A percentile compares a stretch with the other conserved stretches of the same genome.
These are phyloP conservation scores for Nematolebias whitei DNA, from an alignment of 2,113 vertebrate species.

Conservation along the genomic window DNA sequence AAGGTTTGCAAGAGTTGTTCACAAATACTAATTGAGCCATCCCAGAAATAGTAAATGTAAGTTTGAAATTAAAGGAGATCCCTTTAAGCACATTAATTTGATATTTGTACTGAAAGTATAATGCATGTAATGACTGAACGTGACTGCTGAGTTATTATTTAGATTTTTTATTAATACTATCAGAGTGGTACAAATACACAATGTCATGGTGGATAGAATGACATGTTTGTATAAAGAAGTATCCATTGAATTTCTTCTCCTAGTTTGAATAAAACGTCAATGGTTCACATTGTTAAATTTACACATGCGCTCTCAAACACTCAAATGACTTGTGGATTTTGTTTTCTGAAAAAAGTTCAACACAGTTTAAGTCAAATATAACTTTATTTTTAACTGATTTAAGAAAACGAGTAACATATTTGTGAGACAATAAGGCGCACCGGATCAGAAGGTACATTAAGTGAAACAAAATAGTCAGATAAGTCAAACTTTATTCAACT, in stretches of 20 bases:
- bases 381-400: conserved; percentile 1
- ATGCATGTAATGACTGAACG: conserved; percentile 24
- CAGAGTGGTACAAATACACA: neutral
- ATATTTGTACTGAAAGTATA: conserved; percentile 43
- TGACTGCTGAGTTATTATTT: conserved; percentile 35
- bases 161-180: conserved; percentile 39
- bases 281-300: neutral
- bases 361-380: neutral
- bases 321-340: neutral
- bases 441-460: too few species aligned
- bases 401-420: too few species aligned
- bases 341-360: neutral
- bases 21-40: conserved; percentile 61
- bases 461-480: too few species aligned
- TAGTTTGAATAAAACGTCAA: neutral
- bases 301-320: neutral
- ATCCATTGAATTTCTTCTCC: too few species aligned
- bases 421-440: too few species aligned
- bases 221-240: neutral
- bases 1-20: conserved; percentile 36
- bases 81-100: conserved; percentile 44
- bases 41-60: conserved; percentile 41
- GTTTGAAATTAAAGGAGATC: conserved; percentile 49
- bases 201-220: neutral
- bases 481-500: too few species aligned